Evolutionary conservation across 1,140 invertebrate species (phyloP), one percentile per base, ranked within the genome.

Genomic region (Trichoplusia ni): DNA sequence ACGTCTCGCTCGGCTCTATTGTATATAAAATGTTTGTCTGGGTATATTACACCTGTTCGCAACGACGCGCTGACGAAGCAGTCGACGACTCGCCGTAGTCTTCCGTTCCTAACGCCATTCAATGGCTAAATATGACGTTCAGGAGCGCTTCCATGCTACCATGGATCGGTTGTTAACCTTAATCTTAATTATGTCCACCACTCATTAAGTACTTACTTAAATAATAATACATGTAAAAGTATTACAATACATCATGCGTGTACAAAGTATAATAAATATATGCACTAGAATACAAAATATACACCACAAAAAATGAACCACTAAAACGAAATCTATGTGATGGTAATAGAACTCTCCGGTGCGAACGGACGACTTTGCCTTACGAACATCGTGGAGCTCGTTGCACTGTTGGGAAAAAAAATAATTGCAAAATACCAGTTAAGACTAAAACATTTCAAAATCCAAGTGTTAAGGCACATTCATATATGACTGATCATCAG

Each of bases 361-460:
- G 82, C 65, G 73, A 77, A 77, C 79, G 72, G 85, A 69, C 65
- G 82, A 65, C 76, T 82, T 84, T 86, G 84, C 64, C 74, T 84
- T 86, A 89, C 70, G 79, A 77, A 79, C 77, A 77, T 82, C 74
- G 83, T 67, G 67, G 77, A 60, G 76, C 86, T 80, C 82, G 84
- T 79, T 67, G 83, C 85, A 78, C 86, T 90, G 88, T 86, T 90
- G 88, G 86, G 88, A 89, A 90, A 90, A 90, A 88, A 90, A 90
- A 86, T 82, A 89, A 83, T 89, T 89, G 88, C 88, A 90, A 82
- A 90, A 88, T 90, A 85, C 82, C 79, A 82, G 77, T 87, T 87
- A 89, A 71, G 79, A 78, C 82, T 84, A 86, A 84, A 86, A 82
- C 67, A 86, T 82, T 81, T 73, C 38, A 76, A 82, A 81, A 83